Evolutionary conservation across 2,888 invertebrate species (phyloP).

Genomic region (Idaea dimidiata): DNA sequence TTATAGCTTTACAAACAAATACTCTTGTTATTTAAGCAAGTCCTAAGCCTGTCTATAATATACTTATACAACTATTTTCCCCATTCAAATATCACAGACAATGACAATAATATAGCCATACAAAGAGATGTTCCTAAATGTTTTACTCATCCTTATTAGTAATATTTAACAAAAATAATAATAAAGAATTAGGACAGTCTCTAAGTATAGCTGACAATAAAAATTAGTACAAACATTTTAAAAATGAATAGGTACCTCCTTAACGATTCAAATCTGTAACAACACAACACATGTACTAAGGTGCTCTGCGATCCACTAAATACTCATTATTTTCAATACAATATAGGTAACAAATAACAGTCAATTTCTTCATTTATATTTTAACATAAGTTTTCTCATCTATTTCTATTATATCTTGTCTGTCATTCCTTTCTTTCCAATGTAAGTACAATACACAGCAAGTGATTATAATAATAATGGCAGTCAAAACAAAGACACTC

Average conservation of each 20-base stretch:
- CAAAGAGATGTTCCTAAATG: too few relatives aligned
- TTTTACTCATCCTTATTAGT: background rate
- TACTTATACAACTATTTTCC: background rate
- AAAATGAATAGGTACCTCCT: too few relatives aligned
- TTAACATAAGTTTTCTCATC: slow-evolving; percentile 64
- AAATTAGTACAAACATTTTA: too few relatives aligned
- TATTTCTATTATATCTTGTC: slow-evolving; percentile 73
- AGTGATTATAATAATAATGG: slow-evolving; percentile 91
- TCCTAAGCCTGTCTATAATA: background rate
- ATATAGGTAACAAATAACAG: background rate
- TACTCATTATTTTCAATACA: background rate
- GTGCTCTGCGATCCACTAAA: background rate
- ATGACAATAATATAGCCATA: background rate
- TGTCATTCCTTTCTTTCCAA: slow-evolving; percentile 88
- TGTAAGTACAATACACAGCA: slow-evolving; percentile 92
- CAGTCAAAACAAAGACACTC: slow-evolving; percentile 93
- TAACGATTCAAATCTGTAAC: too few relatives aligned
- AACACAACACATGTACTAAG: background rate
- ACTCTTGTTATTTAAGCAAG: background rate
- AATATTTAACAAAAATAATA: background rate
- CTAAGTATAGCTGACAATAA: too few relatives aligned
- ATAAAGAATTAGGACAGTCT: too few relatives aligned
- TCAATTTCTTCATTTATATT: background rate
- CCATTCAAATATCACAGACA: background rate
- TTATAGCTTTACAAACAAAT: background rate